Evolutionary conservation across 2,113 vertebrate species (phyloP), one percentile per base, ranked within the genome.

Genomic region (Psittacara wagleri): DNA sequence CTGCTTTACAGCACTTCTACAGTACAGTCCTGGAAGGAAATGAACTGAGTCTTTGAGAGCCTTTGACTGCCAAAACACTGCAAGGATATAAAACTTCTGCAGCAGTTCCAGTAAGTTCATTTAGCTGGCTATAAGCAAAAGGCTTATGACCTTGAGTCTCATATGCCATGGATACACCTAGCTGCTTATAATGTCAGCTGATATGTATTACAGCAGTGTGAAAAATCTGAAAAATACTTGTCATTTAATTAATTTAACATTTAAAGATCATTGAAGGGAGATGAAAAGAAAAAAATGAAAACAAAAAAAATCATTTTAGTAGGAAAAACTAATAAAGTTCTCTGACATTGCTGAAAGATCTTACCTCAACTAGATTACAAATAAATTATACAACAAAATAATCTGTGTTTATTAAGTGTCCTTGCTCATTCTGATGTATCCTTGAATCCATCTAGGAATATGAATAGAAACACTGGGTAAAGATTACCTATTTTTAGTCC

Each of bases 401-500:
- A 22, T 66, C 6, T 62, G 28, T 62, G 15, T 48, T 76, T 62
- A 83, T 63, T 49, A 79, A 93, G 10, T 66, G 37, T 39, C 28
- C 83, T 70, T 88, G 25, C 29, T 78, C 17, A 31, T 86, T 92
- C 59, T 88, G 20, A 41, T 2, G 1, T 68, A 69, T n/a, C 83
- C 76, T 92, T 92, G 76, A 88, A 74, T 86, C 94, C 88, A 43
- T 88, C 76, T 91, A 74, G n/a, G 48, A 81, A 69, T 64, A 68
- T 46, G 9, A 88, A 74, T 51, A 93, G 49, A 80, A 92, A 74
- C 27, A 63, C 17, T 70, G 37, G 33, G 7, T 83, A 83, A 72
- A 86, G 92, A 83, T 88, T 79, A 72, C 48, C 9, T 93, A 67
- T 83, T 91, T 84, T 74, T 43, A 79, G 61, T 84, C 77, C 51